Base-by-base conservation (phyloP, 1,140 invertebrate genomes). In the Euwallacea fornicatus region DNA sequence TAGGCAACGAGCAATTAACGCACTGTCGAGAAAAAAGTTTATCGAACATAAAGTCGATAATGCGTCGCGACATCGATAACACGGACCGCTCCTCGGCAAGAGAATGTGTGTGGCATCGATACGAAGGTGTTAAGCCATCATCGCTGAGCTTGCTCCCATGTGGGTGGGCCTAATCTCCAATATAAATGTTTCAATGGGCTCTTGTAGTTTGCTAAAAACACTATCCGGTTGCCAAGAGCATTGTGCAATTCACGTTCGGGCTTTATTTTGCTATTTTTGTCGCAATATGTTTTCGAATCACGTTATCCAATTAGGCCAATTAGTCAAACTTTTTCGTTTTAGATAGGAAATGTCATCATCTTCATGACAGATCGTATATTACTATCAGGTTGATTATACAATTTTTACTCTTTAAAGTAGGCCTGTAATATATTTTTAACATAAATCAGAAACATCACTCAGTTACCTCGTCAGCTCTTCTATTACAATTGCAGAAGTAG, bases 71-170 rank as follows among this genome's bases (percentile, higher is more conserved):
- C 21, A 33, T 33, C 21, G 21, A 33, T 33, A 33, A 33, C 21
- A 33, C 21, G 21, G 21, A 33, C 21, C 21, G 21, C 21, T 33
- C 21, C 21, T 33, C 21, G 21, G 21, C 46, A 13, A 50, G 13
- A 50, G 65, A 21, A 41, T 65, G 73, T 69, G 71, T 74, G 70
- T 62, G 70, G 65, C 58, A 73, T 54, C 53, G 33, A 50, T 65
- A n/a, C 44, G 53, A 65, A 74, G 73, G 73, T 68, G 70, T 74
- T 74, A 74, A 73, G 55, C 69, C 69, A 71, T 71, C 69, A 71
- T 64, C 69, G 47, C 61, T 46, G 67, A 44, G 42, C 33, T n/a
- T 61, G 60, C 15, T 64, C 42, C 11, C 46, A 53, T 13, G 69
- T 74, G 73, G 73, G 73, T 74, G 73, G 73, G 63, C 73, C 65